A percentile compares a stretch with the other conserved stretches of the same genome.
These are phyloP conservation scores for Tigriopus californicus DNA, from an alignment of 2,888 invertebrate species.

Conservation along the genomic window DNA sequence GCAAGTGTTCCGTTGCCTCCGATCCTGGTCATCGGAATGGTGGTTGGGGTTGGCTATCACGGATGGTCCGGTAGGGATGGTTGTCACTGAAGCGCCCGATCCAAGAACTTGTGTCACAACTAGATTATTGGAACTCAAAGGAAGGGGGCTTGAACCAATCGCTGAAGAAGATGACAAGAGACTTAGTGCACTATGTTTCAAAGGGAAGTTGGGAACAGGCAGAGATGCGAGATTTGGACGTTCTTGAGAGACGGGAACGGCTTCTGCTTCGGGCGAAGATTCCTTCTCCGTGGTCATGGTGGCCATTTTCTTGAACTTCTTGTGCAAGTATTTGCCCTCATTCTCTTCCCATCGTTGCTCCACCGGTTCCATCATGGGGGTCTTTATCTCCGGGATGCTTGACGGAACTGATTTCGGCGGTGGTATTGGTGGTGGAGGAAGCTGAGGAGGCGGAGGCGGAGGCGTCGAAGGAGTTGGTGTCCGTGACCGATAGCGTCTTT, in stretches of 20 bases:
- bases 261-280: not conserved
- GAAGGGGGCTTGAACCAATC: too few species aligned
- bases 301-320: conserved; percentile 79
- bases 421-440: too few species aligned
- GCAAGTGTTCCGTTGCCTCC: conserved; percentile 53
- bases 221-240: conserved; percentile 17
- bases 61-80: too few species aligned
- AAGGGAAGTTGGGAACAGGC: not conserved
- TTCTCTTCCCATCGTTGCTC: conserved; percentile 9
- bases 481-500: too few species aligned
- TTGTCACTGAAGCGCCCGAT: too few species aligned
- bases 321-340: conserved; percentile 48
- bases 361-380: not conserved
- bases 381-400: too few species aligned
- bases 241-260: not conserved
- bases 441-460: too few species aligned
- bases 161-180: not conserved
- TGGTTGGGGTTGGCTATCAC: too few species aligned
- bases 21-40: conserved; percentile 16
- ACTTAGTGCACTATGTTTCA: conserved; percentile 13
- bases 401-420: too few species aligned
- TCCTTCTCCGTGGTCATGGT: conserved; percentile 27
- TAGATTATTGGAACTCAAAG: too few species aligned
- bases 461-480: too few species aligned
- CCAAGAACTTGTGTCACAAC: too few species aligned